Evolutionary conservation across 2,113 vertebrate genomes (phyloP), one percentile per base, ranked within the genome.

Genomic region (Forbesichthys agassizii): DNA sequence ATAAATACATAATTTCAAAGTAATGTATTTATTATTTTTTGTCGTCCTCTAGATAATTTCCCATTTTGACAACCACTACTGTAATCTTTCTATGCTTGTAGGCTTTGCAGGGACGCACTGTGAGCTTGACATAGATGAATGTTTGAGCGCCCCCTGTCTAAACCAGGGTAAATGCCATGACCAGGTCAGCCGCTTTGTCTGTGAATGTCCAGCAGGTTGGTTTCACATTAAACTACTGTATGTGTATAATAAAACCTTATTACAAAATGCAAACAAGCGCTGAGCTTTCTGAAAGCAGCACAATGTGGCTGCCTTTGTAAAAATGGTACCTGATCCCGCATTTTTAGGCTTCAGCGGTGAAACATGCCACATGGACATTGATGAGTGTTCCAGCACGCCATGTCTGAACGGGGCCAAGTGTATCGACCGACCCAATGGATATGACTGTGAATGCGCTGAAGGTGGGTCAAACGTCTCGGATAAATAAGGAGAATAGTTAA

Each of bases 341-440:
- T 52, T 68, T 75, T 55, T 83, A 98, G 96, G 96, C 18, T 98
- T 98, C 89, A 95, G 94, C 0, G 96, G 96, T 18, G 95, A 95
- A 0, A 95, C 92, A 81, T 98, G 96, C 78, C 96, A 98, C 86
- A 94, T 96, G 13, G 96, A 98, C 83, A 95, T 96, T 4, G 96
- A 98, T 0, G 96, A 98, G 78, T 98, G 96, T 67, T 96, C 96
- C 68, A 98, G 96, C 77, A 98, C 96, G 0, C 96, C 96, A 0
- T 98, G 96, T 75, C 94, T 95, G 48, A 98, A 98, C 0, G 96
- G 96, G 33, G 96, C 96, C 77, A 98, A 97, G 70, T 98, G 96
- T 4, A 93, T 96, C 0, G 96, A 98, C 72, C 93, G 96, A 63
- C 96, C 96, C 2, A 96, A 97, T 0, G 94, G 95, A 77, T 98